phyloP scores from a whole-genome alignment of 2,888 invertebrate genomes.

The Conops quadrifasciatus region DNA sequence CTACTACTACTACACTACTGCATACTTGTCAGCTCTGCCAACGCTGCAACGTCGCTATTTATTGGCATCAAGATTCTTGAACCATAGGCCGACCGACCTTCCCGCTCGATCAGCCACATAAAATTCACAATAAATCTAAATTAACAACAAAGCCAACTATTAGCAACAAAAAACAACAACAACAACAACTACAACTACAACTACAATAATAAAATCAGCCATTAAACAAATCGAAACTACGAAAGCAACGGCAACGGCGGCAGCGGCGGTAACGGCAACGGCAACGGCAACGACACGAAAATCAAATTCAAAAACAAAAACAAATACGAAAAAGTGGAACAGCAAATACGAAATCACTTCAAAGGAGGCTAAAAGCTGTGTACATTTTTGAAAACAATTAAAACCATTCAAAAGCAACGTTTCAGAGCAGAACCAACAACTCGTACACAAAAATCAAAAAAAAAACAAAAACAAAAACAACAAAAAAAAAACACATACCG shows the following conservation, averaged over 20 bases:
- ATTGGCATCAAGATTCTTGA: slow-evolving; percentile 6
- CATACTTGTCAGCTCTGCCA: neutral
- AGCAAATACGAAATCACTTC: slow-evolving; percentile 7
- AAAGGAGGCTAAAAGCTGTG: slow-evolving; percentile 2
- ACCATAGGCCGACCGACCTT: slow-evolving; percentile 8
- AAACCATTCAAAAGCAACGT: slow-evolving; percentile 6
- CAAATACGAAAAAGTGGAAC: neutral
- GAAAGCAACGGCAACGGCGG: neutral
- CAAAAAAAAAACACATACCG: neutral
- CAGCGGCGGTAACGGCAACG: neutral
- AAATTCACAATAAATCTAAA: slow-evolving; percentile 26
- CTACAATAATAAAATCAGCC: neutral
- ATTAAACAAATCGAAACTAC: neutral
- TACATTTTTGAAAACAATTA: slow-evolving; percentile 8
- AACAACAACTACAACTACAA: neutral
- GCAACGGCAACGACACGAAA: neutral
- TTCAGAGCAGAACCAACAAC: neutral
- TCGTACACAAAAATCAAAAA: neutral
- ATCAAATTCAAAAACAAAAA: neutral
- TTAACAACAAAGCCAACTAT: slow-evolving; percentile 12
- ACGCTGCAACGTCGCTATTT: neutral
- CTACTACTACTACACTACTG: no score
- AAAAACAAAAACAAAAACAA: neutral
- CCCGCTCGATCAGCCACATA: slow-evolving; percentile 19
- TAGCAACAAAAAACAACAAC: neutral